Conservation (phyloP, 2,113 vertebrate species). For the Lasiurus cinereus region DNA sequence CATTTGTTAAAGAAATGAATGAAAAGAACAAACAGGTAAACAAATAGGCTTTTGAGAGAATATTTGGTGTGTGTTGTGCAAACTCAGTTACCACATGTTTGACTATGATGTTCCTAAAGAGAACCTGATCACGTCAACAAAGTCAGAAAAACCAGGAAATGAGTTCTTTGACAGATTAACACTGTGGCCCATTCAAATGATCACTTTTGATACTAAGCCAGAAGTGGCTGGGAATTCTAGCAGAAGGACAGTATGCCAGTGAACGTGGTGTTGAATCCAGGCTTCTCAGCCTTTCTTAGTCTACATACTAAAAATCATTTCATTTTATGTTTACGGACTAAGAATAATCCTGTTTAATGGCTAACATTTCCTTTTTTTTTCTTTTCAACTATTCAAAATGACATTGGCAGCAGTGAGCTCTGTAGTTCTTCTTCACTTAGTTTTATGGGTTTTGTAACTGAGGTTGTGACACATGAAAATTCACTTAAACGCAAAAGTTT, state of each 20-base stretch:
- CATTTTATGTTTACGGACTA: neutral
- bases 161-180: neutral
- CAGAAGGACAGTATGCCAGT: neutral
- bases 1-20: neutral
- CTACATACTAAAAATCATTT: neutral
- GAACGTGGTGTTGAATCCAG: fast-evolving
- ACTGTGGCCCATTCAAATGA: fast-evolving
- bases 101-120: neutral
- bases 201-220: neutral
- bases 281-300: neutral
- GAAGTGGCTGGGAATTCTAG: neutral
- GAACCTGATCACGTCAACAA: neutral
- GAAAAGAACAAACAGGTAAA: neutral
- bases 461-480: neutral
- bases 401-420: neutral
- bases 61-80: neutral
- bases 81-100: too few species aligned
- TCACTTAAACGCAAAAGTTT: neutral
- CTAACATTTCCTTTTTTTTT: neutral
- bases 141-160: neutral
- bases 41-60: neutral
- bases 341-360: neutral
- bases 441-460: neutral
- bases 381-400: neutral
- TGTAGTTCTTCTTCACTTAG: neutral